A percentile compares a stretch with the other conserved stretches of the same genome.
These are phyloP conservation scores for Chlamydotis undulata DNA, from an alignment of 2,113 vertebrate species.

Conservation along the genomic window DNA sequence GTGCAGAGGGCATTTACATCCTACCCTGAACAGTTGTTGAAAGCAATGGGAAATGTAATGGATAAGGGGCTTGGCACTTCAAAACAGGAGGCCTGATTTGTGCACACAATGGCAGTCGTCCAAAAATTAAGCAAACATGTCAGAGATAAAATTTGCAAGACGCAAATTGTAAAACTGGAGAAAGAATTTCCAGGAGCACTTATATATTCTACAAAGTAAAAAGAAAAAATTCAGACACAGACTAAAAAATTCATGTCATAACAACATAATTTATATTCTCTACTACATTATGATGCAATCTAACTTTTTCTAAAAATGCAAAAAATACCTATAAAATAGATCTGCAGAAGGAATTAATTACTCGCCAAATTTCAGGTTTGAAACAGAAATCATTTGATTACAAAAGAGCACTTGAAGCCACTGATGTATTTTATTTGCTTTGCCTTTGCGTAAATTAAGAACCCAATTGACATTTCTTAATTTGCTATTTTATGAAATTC, in stretches of 20 bases:
- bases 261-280: neutral
- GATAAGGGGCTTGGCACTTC: slow-evolving; percentile 7
- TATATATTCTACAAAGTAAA: neutral
- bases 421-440: slow-evolving; percentile 34
- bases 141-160: slow-evolving; percentile 36
- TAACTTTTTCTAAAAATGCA: neutral
- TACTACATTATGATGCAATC: neutral
- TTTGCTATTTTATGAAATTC: slow-evolving; percentile 51
- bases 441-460: slow-evolving; percentile 44
- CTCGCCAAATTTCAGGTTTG: slow-evolving; percentile 32
- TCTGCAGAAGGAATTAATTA: slow-evolving; percentile 12
- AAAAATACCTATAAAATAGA: neutral
- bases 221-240: neutral
- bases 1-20: neutral
- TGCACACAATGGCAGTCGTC: neutral
- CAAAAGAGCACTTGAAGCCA: slow-evolving; percentile 16
- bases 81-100: neutral
- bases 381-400: slow-evolving; percentile 36
- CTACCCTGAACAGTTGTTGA: neutral
- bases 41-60: slow-evolving; percentile 22
- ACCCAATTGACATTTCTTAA: slow-evolving; percentile 33
- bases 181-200: neutral
- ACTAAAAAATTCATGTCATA: neutral
- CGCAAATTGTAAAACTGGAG: neutral
- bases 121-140: slow-evolving; percentile 30